A percentile compares a stretch with the other conserved stretches of the same genome.
Conservation (phyloP, 2,113 vertebrate genomes). For the Brienomyrus brachyistius region DNA sequence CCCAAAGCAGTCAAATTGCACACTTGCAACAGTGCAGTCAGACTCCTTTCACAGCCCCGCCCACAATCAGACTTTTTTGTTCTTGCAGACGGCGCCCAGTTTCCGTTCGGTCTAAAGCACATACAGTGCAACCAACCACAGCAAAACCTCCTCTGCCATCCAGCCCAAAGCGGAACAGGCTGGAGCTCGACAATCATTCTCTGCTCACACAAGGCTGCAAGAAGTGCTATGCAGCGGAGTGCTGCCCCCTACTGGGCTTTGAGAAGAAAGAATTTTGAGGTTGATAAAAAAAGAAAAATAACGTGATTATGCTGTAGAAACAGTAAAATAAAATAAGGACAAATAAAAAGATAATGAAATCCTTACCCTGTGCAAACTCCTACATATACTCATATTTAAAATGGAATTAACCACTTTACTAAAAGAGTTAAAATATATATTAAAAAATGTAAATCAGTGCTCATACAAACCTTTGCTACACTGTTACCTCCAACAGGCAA, state of each 20-base stretch:
- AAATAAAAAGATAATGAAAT: neutral
- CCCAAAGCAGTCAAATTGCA: slow-evolving; percentile 13
- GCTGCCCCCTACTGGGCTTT: slow-evolving; percentile 10
- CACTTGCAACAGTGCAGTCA: neutral
- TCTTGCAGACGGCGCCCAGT: neutral
- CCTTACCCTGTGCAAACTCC: neutral
- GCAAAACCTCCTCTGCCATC: neutral
- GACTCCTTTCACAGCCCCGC: neutral
- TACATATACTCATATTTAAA: neutral
- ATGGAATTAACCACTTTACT: neutral
- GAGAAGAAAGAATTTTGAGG: neutral
- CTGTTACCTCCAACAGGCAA: neutral
- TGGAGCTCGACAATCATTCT: neutral
- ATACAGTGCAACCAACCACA: slow-evolving; percentile 5
- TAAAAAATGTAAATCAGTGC: neutral
- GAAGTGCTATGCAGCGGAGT: neutral
- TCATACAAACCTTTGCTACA: neutral
- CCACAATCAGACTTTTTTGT: neutral
- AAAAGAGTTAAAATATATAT: neutral
- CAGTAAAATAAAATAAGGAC: neutral
- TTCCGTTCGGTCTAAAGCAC: neutral
- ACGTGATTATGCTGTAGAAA: neutral
- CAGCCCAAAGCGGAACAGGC: neutral
- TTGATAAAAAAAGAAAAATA: neutral
- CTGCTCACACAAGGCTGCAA: neutral